Percentiles rank a stretch among this genome's conserved stretches.
Evolutionary conservation across 1,140 invertebrate genomes (phyloP).

Genomic region (Bombus pascuorum): DNA sequence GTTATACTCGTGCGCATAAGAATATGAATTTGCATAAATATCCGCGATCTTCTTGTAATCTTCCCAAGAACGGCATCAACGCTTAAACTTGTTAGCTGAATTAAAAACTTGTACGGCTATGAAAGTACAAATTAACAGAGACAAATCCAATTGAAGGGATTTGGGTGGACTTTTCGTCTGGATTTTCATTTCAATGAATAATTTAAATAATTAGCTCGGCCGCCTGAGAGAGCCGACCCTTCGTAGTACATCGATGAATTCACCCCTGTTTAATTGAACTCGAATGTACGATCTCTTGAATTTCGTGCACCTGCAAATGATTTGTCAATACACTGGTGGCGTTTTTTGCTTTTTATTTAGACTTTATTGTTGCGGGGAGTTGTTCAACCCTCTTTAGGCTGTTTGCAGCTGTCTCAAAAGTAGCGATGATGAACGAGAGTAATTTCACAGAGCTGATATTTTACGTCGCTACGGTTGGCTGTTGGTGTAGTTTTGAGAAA

Average conservation of each 20-base stretch:
- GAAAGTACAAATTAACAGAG: too few species aligned
- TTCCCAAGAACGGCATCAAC: too few species aligned
- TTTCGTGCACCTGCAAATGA: not conserved
- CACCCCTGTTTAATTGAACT: conserved; percentile 21
- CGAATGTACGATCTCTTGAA: not conserved
- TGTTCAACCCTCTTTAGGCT: not conserved
- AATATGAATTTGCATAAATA: too few species aligned
- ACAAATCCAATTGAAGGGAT: too few species aligned
- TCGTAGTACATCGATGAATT: not conserved
- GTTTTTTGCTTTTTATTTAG: not conserved
- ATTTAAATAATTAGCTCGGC: not conserved
- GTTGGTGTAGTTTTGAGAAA: not conserved
- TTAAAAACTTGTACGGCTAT: too few species aligned
- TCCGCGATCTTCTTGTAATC: too few species aligned
- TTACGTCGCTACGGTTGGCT: not conserved
- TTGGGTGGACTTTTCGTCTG: too few species aligned
- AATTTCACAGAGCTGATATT: not conserved
- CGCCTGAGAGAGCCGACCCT: not conserved
- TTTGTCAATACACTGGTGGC: not conserved
- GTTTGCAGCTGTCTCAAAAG: not conserved
- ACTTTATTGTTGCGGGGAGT: not conserved
- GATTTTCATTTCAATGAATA: not conserved
- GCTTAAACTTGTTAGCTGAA: too few species aligned
- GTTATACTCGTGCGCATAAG: too few species aligned
- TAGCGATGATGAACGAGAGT: not conserved